These are phyloP conservation scores for Vespertilio murinus DNA, from an alignment of 2,797 vertebrate genomes.

Conservation along the genomic window DNA sequence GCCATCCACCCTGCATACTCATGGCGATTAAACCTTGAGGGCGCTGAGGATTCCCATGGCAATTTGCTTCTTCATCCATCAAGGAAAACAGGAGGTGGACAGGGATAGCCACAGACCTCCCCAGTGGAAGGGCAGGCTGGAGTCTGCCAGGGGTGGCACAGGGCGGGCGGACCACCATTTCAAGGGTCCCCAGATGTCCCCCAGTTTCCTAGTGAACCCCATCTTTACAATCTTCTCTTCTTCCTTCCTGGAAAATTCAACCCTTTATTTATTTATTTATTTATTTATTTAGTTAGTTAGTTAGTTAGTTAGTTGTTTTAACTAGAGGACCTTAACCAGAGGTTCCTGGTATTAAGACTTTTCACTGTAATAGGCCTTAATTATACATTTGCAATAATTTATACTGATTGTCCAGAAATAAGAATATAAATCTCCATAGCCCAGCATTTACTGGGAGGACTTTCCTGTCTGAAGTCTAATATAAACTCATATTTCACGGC, in stretches of 20 bases:
- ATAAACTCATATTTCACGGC: constrained; percentile 22
- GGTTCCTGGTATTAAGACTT: not conserved
- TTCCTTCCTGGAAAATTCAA: constrained; percentile 4
- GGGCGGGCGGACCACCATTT: too few species aligned
- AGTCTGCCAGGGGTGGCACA: fast-evolving
- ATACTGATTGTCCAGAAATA: constrained; percentile 53
- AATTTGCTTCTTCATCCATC: not conserved
- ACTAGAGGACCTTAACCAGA: not conserved
- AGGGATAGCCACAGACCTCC: not conserved
- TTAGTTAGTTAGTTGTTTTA: not conserved
- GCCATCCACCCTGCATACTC: not conserved
- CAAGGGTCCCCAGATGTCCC: not conserved
- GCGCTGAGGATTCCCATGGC: not conserved
- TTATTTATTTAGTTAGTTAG: not conserved
- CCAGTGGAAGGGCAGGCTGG: not conserved
- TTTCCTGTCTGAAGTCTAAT: constrained; percentile 1
- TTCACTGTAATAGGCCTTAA: constrained; percentile 66
- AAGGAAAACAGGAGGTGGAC: not conserved
- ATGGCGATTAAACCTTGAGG: not conserved
- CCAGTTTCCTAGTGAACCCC: not conserved
- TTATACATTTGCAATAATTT: constrained; percentile 69
- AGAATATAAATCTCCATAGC: constrained; percentile 45
- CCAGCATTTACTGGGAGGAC: constrained; percentile 8
- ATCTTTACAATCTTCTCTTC: not conserved
- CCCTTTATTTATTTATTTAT: not conserved